phyloP scores from a whole-genome alignment of 1,140 invertebrate genomes.

The Orius insidiosus region DNA sequence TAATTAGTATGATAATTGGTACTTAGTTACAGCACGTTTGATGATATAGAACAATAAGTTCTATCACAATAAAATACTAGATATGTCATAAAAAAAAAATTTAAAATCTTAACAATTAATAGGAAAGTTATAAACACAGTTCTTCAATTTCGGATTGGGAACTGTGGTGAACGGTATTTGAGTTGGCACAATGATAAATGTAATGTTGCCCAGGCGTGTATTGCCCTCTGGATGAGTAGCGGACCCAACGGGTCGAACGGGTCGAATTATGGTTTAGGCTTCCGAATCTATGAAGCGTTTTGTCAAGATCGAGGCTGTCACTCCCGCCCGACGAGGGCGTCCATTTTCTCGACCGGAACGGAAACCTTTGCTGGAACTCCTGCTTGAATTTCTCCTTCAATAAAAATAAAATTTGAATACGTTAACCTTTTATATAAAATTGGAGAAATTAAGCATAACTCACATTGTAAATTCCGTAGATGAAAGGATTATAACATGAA shows the following conservation, averaged over 20 bases:
- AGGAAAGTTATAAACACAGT: conserved; percentile 13
- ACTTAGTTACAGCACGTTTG: too few species aligned
- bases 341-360: conserved; percentile 29
- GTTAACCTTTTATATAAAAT: neutral
- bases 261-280: conserved; percentile 9
- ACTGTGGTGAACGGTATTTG: conserved; percentile 13
- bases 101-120: neutral
- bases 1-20: too few species aligned
- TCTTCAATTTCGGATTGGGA: conserved; percentile 15
- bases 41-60: too few species aligned
- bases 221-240: conserved; percentile 6
- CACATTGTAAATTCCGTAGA: conserved; percentile 72
- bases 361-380: conserved; percentile 46
- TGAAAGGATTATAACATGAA: conserved; percentile 71
- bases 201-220: conserved; percentile 11
- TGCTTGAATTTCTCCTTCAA: conserved; percentile 51
- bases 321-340: conserved; percentile 22
- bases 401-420: conserved; percentile 15
- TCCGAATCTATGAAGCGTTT: conserved; percentile 11
- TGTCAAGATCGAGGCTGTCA: conserved; percentile 25
- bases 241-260: neutral
- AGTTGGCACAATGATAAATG: conserved; percentile 14
- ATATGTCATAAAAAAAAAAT: too few species aligned
- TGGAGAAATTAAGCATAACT: too few species aligned
- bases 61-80: too few species aligned